Conservation (phyloP, 2,797 vertebrate genomes). For the Periophthalmus magnuspinnatus region DNA sequence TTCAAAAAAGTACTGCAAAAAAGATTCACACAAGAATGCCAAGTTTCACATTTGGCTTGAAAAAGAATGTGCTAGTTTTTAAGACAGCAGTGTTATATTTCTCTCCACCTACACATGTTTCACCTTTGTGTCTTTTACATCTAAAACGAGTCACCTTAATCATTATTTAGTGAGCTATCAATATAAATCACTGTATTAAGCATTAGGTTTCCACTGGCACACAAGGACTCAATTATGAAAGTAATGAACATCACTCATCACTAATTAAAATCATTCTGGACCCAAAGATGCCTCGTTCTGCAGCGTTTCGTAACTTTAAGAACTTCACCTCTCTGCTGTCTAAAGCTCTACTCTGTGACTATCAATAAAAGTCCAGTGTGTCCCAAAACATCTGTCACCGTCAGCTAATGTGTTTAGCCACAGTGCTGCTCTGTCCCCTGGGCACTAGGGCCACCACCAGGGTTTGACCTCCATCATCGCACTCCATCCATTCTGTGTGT, state of each 20-base stretch:
- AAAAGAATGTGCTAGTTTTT: too few relatives aligned
- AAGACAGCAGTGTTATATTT: too few relatives aligned
- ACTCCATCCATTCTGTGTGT: slow-evolving; percentile 18
- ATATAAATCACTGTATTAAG: too few relatives aligned
- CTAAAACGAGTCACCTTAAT: background rate
- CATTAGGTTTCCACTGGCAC: too few relatives aligned
- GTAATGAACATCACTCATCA: too few relatives aligned
- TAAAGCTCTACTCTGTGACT: slow-evolving; percentile 8
- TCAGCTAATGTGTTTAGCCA: slow-evolving; percentile 50
- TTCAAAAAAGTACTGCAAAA: too few relatives aligned
- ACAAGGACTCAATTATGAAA: too few relatives aligned
- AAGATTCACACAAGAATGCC: too few relatives aligned
- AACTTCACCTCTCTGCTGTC: background rate
- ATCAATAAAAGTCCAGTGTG: slow-evolving; percentile 22
- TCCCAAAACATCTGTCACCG: slow-evolving; percentile 37
- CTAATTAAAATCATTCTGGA: background rate
- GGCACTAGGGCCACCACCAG: slow-evolving; percentile 31
- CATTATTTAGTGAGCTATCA: background rate
- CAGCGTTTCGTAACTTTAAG: background rate
- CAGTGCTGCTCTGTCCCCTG: slow-evolving; percentile 22
- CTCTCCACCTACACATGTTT: background rate
- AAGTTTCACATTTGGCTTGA: too few relatives aligned
- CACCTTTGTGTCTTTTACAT: background rate
- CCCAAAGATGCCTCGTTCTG: background rate
- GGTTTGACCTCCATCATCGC: slow-evolving; percentile 36